Percentiles rank a stretch among this genome's conserved stretches.
These are phyloP conservation scores for Notechis scutatus DNA, from an alignment of 2,113 vertebrate species.

Conservation along the genomic window DNA sequence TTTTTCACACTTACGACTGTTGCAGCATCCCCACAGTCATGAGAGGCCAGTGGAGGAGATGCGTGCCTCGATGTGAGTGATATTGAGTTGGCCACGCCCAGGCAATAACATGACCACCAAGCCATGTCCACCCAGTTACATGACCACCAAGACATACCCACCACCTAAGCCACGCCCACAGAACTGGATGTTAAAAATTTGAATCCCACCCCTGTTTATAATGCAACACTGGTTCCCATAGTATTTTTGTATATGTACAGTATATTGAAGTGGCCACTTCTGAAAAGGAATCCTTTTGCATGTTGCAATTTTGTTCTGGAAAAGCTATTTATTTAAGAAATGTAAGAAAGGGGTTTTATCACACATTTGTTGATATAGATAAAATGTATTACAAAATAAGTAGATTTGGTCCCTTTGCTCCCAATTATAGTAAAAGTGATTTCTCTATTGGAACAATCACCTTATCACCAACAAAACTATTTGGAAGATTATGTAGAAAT, in stretches of 20 bases:
- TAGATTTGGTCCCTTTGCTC: not conserved
- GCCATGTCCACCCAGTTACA: no score
- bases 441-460: not conserved
- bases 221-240: not conserved
- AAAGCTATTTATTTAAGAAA: not conserved
- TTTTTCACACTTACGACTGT: no score
- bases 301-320: not conserved
- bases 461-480: not conserved
- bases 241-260: not conserved
- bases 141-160: no score
- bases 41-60: no score
- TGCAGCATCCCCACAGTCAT: no score
- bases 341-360: not conserved
- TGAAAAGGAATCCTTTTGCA: not conserved
- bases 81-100: no score
- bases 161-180: no score
- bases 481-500: not conserved
- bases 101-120: no score
- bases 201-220: not conserved
- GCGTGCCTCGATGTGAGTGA: no score
- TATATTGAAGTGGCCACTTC: not conserved
- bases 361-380: not conserved
- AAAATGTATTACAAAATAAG: not conserved
- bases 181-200: no score
- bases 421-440: not conserved